Evolutionary conservation across 2,113 vertebrate genomes (phyloP).

Genomic region (Bos taurus): ARS-UCD2.0 NC_037352.1:5616001-5616500

Average conservation of each 20-base stretch:
- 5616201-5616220: slow-evolving; percentile 74
- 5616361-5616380: slow-evolving; percentile 79
- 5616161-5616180: slow-evolving; percentile 66
- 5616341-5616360: slow-evolving; percentile 75
- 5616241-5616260: slow-evolving; percentile 75
- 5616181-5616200: slow-evolving; percentile 73
- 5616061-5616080: slow-evolving; percentile 78
- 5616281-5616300: slow-evolving; percentile 80
- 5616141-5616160: slow-evolving; percentile 66
- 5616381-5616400: slow-evolving; percentile 70
- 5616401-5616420: slow-evolving; percentile 73
- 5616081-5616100: slow-evolving; percentile 72
- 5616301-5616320: slow-evolving; percentile 81
- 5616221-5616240: slow-evolving; percentile 74
- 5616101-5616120: slow-evolving; percentile 77
- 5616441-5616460: slow-evolving; percentile 68
- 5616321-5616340: slow-evolving; percentile 79
- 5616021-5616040: slow-evolving; percentile 59
- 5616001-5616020: slow-evolving; percentile 75
- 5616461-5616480: slow-evolving; percentile 61
- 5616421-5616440: slow-evolving; percentile 67
- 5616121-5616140: slow-evolving; percentile 82
- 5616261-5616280: slow-evolving; percentile 81
- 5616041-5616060: slow-evolving; percentile 76
- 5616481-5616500: slow-evolving; percentile 55